A percentile compares a stretch with the other conserved stretches of the same genome.
These are phyloP conservation scores for Cladopsammia gracilis DNA, from an alignment of 64 coral and sea anemone genomes.

Conservation along the genomic window DNA sequence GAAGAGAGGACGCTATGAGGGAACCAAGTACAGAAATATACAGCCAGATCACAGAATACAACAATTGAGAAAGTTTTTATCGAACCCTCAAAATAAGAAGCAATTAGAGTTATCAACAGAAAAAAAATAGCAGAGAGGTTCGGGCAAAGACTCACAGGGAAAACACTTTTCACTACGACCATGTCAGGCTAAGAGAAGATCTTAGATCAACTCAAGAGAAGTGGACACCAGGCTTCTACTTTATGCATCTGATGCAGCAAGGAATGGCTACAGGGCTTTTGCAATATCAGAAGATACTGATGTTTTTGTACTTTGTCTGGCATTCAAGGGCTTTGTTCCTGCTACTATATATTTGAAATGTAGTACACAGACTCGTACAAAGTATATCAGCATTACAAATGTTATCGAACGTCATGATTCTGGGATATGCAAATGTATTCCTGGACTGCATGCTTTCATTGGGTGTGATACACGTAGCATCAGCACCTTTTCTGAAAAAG, in stretches of 20 bases:
- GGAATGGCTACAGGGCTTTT: conserved; percentile 5
- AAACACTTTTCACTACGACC: conserved; percentile 15
- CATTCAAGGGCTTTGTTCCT: conserved; percentile 51
- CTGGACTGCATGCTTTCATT: conserved; percentile 54
- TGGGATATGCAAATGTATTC: conserved; percentile 32
- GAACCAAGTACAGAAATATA: conserved; percentile 61
- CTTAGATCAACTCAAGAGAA: no score
- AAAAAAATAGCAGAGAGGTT: conserved; percentile 46
- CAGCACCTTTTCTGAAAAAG: conserved; percentile 54
- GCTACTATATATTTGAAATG: conserved; percentile 50
- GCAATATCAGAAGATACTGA: conserved; percentile 60
- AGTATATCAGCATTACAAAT: conserved; percentile 20
- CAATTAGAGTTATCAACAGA: conserved; percentile 55
- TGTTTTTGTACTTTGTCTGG: conserved; percentile 53
- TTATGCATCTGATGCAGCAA: no score
- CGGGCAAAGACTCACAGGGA: conserved; percentile 34
- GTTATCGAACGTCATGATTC: conserved; percentile 16
- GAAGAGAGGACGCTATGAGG: conserved; percentile 24
- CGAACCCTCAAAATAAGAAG: conserved; percentile 41
- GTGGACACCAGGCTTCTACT: no score
- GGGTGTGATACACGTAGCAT: conserved; percentile 59
- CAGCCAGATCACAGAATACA: conserved; percentile 56
- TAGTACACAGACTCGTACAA: conserved; percentile 23
- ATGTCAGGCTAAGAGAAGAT: no score
- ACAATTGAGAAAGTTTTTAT: conserved; percentile 52